Conservation (phyloP, 1,140 invertebrate genomes). For the Drosophila repleta region DNA sequence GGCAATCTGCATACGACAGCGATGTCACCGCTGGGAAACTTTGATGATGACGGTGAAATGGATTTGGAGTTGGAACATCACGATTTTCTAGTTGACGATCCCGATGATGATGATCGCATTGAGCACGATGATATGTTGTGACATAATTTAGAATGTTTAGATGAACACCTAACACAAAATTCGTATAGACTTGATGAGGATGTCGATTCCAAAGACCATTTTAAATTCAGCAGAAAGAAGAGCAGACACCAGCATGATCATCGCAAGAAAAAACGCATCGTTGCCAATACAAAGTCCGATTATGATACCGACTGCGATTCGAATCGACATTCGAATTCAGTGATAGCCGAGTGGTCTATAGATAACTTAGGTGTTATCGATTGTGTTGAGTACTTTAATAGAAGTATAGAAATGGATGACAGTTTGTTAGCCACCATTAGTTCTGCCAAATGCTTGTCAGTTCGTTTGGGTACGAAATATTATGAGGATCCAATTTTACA, state of each 20-base stretch:
- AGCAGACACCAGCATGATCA: too few species aligned
- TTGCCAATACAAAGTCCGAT: too few species aligned
- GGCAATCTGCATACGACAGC: conserved; percentile 67
- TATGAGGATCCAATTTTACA: conserved; percentile 22
- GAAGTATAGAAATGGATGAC: conserved; percentile 21
- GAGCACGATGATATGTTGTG: conserved; percentile 84
- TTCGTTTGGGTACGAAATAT: conserved; percentile 25
- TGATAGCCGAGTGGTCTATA: conserved; percentile 9
- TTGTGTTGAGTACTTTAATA: conserved; percentile 39
- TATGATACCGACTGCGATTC: neutral
- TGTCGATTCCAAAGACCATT: too few species aligned
- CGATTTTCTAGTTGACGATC: conserved; percentile 84
- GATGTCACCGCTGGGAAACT: conserved; percentile 80
- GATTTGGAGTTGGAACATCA: conserved; percentile 73
- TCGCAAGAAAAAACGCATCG: too few species aligned
- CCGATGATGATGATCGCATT: conserved; percentile 84
- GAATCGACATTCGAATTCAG: neutral
- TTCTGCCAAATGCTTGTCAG: neutral
- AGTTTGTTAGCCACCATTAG: conserved; percentile 8
- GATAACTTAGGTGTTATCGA: conserved; percentile 19
- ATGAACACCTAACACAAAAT: conserved; percentile 8
- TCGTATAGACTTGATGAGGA: too few species aligned
- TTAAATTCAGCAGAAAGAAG: too few species aligned
- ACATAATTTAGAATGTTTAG: conserved; percentile 69
- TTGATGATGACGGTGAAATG: conserved; percentile 72